Evolutionary conservation across 2,113 vertebrate species (phyloP), one percentile per base, ranked within the genome.

Genomic region (Jaculus jaculus): DNA sequence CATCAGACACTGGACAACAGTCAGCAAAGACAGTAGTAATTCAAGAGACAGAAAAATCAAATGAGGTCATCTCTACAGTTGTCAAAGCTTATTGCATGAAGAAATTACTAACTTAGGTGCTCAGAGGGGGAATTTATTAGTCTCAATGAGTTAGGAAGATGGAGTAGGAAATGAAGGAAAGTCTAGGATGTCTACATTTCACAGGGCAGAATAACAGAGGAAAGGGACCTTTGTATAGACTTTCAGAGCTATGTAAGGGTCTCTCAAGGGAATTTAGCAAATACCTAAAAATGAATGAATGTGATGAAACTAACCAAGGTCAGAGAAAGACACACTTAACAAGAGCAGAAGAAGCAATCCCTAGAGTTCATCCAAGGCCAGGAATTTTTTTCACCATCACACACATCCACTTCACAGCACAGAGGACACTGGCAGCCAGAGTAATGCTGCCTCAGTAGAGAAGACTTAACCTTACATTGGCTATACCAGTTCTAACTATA

Each of bases 111-210:
- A 79, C 23, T 15, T 9, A 3, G 42, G 8, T 32, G 37, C 24
- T 79, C 51, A 87, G 54, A 84, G 26, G 32, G 47, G 68, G 28
- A 87, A 10, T 1, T 26, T 63, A 81, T 75, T 90, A 61, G 54
- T 54, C 30, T 95, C 72, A 58, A 17, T 47, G 78, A 96, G 30
- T 73, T 83, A 89, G 85, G 47, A 78, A 86, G 37, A 87, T 72
- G 42, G 18, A 82, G 17, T 28, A 89, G 26, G 51, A 23, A 86
- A 21, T 39, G 12, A 68, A 87, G 20, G 5, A n/a, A 94, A 13
- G 34, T 54, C 30, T 32, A 84, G 78, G n/a, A 23, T 89, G 51
- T 39, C 34, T 89, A 37, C 3, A 85, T 63, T 61, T 84, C 9
- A 37, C 15, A 79, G 58, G 2, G 11, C 23, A 94, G 47, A 65